A percentile compares a stretch with the other conserved stretches of the same genome.
phyloP scores from a whole-genome alignment of 2,113 vertebrate genomes.

The Protobothrops mucrosquamatus region DNA sequence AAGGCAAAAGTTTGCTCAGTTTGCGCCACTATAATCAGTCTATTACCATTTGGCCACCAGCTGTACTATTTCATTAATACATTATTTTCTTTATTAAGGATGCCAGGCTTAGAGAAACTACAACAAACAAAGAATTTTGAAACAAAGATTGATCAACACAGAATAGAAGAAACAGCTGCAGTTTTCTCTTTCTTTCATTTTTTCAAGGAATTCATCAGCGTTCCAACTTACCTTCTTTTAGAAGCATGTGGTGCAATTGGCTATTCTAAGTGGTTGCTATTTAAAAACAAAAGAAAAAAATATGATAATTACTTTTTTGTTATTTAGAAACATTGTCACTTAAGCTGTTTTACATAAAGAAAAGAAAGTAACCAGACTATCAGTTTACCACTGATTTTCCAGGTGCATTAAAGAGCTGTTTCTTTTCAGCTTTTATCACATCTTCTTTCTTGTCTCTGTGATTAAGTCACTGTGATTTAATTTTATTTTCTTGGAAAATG shows the following conservation, averaged over 20 bases:
- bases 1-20: constrained; percentile 10
- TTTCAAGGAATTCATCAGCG: constrained; percentile 31
- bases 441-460: not conserved
- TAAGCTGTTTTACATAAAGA: constrained; percentile 32
- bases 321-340: constrained; percentile 22
- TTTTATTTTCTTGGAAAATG: not conserved
- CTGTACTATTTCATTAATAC: constrained; percentile 57
- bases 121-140: constrained; percentile 61
- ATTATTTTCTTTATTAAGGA: constrained; percentile 46
- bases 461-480: not conserved
- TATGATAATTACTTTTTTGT: constrained; percentile 25
- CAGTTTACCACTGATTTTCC: not conserved
- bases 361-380: constrained; percentile 17
- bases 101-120: constrained; percentile 44
- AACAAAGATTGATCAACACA: constrained; percentile 53
- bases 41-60: constrained; percentile 54
- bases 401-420: not conserved
- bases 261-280: constrained; percentile 42
- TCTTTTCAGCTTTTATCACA: not conserved
- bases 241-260: constrained; percentile 39
- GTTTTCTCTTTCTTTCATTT: not conserved
- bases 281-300: constrained; percentile 51
- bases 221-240: constrained; percentile 34
- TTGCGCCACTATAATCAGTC: constrained; percentile 1
- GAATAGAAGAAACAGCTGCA: constrained; percentile 18